These are phyloP conservation scores for Drosophila fungiperda DNA, from an alignment of 2,888 invertebrate species.

Conservation along the genomic window DNA sequence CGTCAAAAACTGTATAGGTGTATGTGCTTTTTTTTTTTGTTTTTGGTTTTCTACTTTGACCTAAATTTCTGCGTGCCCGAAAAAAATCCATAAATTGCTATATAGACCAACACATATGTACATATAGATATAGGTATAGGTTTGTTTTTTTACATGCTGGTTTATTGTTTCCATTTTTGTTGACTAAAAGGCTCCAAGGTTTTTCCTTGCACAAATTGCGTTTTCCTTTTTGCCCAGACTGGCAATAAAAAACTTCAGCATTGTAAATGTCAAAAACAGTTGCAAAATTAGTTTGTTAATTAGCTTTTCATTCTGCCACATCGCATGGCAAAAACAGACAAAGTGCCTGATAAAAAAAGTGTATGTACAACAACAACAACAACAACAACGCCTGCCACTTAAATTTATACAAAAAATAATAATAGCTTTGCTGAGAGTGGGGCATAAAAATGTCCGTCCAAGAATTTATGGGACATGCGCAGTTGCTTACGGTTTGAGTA, in stretches of 20 bases:
- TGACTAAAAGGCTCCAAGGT: constrained; percentile 10
- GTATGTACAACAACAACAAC: constrained; percentile 1
- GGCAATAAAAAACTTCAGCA: constrained; percentile 58
- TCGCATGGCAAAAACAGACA: constrained; percentile 57
- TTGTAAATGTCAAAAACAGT: constrained; percentile 77
- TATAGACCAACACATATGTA: constrained; percentile 4
- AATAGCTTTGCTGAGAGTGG: not conserved
- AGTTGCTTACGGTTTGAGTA: constrained; percentile 22
- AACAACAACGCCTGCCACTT: constrained; percentile 35
- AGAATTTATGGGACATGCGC: constrained; percentile 48
- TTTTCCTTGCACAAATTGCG: constrained; percentile 41
- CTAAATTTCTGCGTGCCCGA: constrained; percentile 45
- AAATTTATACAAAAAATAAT: constrained; percentile 29
- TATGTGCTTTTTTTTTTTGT: constrained; percentile 13
- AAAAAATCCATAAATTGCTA: constrained; percentile 54
- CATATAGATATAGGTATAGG: constrained; percentile 2
- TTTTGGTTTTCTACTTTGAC: constrained; percentile 49
- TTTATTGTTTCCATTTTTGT: constrained; percentile 24
- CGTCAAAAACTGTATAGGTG: constrained; percentile 12
- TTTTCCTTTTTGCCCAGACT: constrained; percentile 31
- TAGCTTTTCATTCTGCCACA: constrained; percentile 74
- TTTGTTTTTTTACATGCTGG: constrained; percentile 5
- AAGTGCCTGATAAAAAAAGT: constrained; percentile 19
- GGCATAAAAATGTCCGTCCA: not conserved
- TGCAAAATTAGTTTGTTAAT: constrained; percentile 78